A percentile compares a stretch with the other conserved stretches of the same genome.
Conservation (phyloP, 2,797 vertebrate species). For the Girardinus metallicus region DNA sequence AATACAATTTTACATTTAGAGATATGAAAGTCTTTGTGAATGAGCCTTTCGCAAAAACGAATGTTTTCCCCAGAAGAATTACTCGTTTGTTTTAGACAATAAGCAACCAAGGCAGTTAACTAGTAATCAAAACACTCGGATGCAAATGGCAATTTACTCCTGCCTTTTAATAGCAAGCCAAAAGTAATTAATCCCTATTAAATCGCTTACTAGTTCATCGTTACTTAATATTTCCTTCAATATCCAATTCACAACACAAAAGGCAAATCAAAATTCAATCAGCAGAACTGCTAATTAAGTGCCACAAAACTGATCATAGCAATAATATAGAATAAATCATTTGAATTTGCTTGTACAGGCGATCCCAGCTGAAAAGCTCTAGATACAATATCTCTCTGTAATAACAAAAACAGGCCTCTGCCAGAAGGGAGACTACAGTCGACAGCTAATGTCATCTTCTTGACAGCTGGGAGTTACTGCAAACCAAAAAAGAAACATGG, state of each 20-base stretch:
- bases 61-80: not conserved
- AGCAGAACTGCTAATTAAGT: not conserved
- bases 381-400: not conserved
- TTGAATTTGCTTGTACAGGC: not conserved
- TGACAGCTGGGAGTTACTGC: no score
- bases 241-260: not conserved
- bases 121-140: not conserved
- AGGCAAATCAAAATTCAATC: not conserved
- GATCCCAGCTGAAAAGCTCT: not conserved
- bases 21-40: not conserved
- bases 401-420: not conserved
- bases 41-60: not conserved
- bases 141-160: not conserved
- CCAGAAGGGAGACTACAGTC: not conserved
- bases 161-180: not conserved
- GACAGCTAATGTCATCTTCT: not conserved
- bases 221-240: not conserved
- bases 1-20: not conserved
- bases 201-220: not conserved
- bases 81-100: not conserved
- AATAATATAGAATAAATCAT: not conserved
- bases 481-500: conserved; percentile 31
- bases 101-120: not conserved
- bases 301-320: not conserved
- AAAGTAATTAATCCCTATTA: not conserved